Conservation (phyloP, 2,113 vertebrate genomes). For the Nesospiza acunhae region DNA sequence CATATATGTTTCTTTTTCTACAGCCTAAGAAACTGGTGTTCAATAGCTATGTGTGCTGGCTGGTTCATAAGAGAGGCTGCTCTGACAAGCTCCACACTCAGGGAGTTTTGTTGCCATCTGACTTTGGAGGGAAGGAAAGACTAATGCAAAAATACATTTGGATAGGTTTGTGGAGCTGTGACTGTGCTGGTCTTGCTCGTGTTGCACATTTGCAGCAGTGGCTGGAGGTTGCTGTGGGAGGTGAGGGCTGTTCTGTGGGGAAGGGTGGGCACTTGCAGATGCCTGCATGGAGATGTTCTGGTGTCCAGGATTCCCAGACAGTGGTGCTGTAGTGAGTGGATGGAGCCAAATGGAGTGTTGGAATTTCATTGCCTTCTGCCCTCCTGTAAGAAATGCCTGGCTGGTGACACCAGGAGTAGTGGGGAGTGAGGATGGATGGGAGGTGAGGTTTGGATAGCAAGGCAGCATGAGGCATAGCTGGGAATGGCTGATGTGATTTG, state of each 20-base stretch:
- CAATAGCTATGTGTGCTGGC: neutral
- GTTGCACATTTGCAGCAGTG: neutral
- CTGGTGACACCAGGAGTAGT: neutral
- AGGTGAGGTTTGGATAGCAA: neutral
- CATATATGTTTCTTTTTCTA: neutral
- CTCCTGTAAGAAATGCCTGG: neutral
- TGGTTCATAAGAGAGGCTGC: neutral
- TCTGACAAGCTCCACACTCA: neutral
- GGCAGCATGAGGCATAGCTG: neutral
- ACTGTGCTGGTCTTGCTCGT: neutral
- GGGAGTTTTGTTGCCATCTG: neutral
- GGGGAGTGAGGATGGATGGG: neutral
- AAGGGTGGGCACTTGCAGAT: neutral
- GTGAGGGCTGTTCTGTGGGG: neutral
- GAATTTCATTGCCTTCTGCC: neutral
- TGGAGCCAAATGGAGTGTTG: accelerated
- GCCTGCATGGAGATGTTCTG: neutral
- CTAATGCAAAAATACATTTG: neutral
- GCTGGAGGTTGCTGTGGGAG: neutral
- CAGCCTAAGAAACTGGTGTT: neutral
- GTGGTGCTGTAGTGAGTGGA: neutral
- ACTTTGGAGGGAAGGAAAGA: neutral
- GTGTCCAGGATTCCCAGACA: neutral
- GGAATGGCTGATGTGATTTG: neutral
- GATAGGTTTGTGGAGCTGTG: neutral